Evolutionary conservation across 2,797 vertebrate species (phyloP), one percentile per base, ranked within the genome.

Genomic region (Ctenosaura bakeri): DNA sequence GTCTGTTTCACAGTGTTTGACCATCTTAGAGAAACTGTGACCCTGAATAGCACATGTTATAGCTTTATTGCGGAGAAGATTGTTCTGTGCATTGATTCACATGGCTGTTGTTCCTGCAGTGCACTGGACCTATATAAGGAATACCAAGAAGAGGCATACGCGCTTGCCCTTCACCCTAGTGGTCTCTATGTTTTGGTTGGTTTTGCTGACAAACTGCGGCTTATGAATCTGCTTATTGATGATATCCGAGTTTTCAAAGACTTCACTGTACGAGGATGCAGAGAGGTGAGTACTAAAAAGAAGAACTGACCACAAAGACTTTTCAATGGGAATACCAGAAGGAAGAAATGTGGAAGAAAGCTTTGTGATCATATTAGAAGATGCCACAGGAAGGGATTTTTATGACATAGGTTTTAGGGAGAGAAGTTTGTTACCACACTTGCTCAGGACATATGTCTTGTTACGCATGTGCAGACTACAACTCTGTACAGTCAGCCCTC

Each of bases 111-210:
- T 94, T 38, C 3, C 82, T 94, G 42, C 92, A 98, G 98, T 94
- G 95, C 95, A 85, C 94, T 98, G 95, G 98, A 99, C 94, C 96
- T 99, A 76, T 98, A 95, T 92, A 99, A 98, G 92, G 98, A 98
- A 87, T 99, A 98, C 92, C 98, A 97, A 94, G 98, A 99, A 92
- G 98, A 99, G 92, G 98, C 98, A 0, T 96, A 97, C 93, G 97
- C 99, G 1, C 91, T 99, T 77, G 97, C 98, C 56, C 97, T 99
- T 90, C 99, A 99, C 83, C 99, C 99, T 52, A 98, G 97, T 1
- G 99, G 99, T 38, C 97, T 99, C 90, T 99, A 97, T 90, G 93
- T 98, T 90, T 97, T 99, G 90, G 98, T 98, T 91, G 99, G 99
- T 24, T 99, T 99, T 96, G 97, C 98, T 69, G 98, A 99, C 96